phyloP scores from a whole-genome alignment of 2,888 invertebrate species.

The Acanthococcus lagerstroemiae region DNA sequence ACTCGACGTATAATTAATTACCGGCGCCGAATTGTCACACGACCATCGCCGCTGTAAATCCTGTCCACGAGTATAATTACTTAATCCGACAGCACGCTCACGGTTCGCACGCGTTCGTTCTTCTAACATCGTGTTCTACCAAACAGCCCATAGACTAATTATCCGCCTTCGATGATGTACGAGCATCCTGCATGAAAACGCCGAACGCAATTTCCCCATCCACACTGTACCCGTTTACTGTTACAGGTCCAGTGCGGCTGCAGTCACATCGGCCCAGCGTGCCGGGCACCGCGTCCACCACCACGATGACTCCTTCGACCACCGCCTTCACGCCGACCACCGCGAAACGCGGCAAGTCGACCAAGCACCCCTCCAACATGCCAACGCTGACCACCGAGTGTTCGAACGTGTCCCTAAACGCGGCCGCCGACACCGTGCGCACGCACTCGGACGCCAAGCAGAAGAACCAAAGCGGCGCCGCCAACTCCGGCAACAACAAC shows the following conservation, averaged over 20 bases:
- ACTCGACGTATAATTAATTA: not conserved
- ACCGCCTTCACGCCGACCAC: conserved; percentile 42
- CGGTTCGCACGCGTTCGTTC: too few relatives aligned
- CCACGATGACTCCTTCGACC: conserved; percentile 43
- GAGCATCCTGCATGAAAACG: too few relatives aligned
- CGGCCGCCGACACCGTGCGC: conserved; percentile 36
- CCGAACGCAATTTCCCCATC: too few relatives aligned
- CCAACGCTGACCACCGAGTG: conserved; percentile 60
- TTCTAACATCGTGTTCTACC: too few relatives aligned
- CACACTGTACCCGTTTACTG: too few relatives aligned
- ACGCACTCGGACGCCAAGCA: conserved; percentile 41
- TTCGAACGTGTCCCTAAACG: conserved; percentile 48
- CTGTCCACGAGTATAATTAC: too few relatives aligned
- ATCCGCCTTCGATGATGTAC: too few relatives aligned
- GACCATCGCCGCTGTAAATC: not conserved
- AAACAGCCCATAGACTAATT: too few relatives aligned
- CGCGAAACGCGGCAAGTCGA: conserved; percentile 31
- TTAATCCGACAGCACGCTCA: too few relatives aligned
- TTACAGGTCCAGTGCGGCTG: conserved; percentile 60
- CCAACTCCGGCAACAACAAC: conserved; percentile 5
- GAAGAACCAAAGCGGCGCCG: too few relatives aligned
- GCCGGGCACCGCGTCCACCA: conserved; percentile 36
- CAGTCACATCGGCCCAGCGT: conserved; percentile 55
- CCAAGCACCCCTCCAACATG: not conserved
- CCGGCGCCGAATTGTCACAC: not conserved